Conservation (phyloP, 2,888 invertebrate genomes). For the Marronus borbonicus region DNA sequence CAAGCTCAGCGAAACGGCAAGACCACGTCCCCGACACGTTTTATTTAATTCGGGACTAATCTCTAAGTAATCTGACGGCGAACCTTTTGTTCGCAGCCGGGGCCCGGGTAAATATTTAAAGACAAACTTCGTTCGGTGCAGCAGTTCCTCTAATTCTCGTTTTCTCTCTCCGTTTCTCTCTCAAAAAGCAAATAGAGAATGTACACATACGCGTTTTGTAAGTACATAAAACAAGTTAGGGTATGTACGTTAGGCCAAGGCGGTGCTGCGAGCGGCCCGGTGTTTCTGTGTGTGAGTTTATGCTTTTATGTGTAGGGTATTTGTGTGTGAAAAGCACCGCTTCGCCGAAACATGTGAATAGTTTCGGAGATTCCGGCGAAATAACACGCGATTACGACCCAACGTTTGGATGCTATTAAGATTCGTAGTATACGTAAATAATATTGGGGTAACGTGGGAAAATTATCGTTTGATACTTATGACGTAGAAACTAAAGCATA, state of each 20-base stretch:
- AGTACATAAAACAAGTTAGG: no score
- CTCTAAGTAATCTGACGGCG: constrained; percentile 31
- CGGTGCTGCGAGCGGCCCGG: no score
- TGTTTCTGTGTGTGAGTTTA: no score
- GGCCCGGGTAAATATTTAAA: constrained; percentile 32
- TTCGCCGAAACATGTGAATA: constrained; percentile 27
- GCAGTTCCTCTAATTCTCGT: no score
- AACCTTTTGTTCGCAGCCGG: constrained; percentile 28
- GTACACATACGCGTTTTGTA: no score
- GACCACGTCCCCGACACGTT: neutral
- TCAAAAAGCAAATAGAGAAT: constrained; percentile 26
- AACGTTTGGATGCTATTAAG: no score
- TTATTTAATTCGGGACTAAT: constrained; percentile 37
- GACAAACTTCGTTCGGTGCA: constrained; percentile 8
- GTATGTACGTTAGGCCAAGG: no score
- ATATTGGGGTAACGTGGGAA: no score
- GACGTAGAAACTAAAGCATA: no score
- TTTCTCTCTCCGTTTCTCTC: neutral
- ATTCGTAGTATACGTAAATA: no score
- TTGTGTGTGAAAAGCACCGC: constrained; percentile 1
- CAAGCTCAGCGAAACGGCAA: neutral
- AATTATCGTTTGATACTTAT: no score
- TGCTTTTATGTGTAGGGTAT: neutral
- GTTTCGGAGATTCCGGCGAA: neutral
- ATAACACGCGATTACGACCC: neutral